These are phyloP conservation scores for Melieria picta DNA, from an alignment of 2,888 invertebrate genomes.

Conservation along the genomic window DNA sequence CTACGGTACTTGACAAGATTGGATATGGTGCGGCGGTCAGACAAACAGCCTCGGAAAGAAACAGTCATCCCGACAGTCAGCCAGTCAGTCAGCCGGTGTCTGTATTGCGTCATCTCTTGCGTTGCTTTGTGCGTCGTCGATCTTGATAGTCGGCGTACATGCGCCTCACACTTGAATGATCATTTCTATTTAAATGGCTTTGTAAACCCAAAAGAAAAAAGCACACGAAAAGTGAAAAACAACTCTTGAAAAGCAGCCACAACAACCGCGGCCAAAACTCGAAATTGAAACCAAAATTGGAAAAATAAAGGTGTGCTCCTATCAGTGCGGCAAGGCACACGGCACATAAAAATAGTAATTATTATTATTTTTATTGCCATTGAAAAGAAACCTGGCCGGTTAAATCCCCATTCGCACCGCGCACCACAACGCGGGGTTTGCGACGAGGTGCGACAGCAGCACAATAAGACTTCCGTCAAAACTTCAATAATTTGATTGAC, in stretches of 20 bases:
- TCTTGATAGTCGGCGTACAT: slow-evolving; percentile 42
- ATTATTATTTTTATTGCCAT: slow-evolving; percentile 27
- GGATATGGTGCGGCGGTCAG: no score
- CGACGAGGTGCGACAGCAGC: background rate
- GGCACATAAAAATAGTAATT: slow-evolving; percentile 33
- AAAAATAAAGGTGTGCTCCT: slow-evolving; percentile 40
- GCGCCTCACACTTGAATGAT: slow-evolving; percentile 51
- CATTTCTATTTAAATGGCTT: slow-evolving; percentile 61
- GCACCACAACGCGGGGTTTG: background rate
- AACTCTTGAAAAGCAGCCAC: slow-evolving; percentile 39
- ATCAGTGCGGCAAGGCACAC: slow-evolving; percentile 24
- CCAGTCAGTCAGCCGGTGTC: background rate
- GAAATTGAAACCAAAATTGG: slow-evolving; percentile 44
- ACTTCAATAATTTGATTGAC: slow-evolving; percentile 43
- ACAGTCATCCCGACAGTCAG: background rate
- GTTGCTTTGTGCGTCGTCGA: slow-evolving; percentile 30
- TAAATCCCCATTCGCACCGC: background rate
- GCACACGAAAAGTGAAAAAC: slow-evolving; percentile 11
- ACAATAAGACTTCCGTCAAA: slow-evolving; percentile 12
- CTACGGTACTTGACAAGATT: no score
- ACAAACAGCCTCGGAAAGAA: no score
- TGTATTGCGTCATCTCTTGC: background rate
- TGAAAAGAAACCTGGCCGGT: slow-evolving; percentile 16
- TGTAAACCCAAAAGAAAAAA: slow-evolving; percentile 53
- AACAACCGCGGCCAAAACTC: slow-evolving; percentile 48